Evolutionary conservation across 1,140 invertebrate species (phyloP).

Genomic region (Drosophila busckii): DNA sequence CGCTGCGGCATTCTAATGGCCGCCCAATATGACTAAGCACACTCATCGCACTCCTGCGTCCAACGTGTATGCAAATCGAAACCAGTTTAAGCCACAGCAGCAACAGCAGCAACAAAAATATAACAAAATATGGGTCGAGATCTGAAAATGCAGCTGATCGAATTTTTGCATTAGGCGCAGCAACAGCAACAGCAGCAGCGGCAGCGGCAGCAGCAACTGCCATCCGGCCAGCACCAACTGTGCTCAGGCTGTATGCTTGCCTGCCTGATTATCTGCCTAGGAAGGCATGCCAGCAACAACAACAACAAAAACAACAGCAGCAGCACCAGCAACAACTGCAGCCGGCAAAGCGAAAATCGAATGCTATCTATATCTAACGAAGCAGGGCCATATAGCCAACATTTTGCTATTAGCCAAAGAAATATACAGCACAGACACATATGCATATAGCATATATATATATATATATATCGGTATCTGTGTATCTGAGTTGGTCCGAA

Average conservation of each 20-base stretch:
- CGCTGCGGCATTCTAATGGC: conserved; percentile 74
- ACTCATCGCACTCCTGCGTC: conserved; percentile 77
- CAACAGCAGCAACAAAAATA: conserved; percentile 43
- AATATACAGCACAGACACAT: conserved; percentile 44
- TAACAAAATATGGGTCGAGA: conserved; percentile 78
- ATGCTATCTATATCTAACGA: conserved; percentile 75
- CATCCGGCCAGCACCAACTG: conserved; percentile 61
- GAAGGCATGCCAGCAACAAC: conserved; percentile 60
- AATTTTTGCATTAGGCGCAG: conserved; percentile 79
- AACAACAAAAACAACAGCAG: conserved; percentile 10
- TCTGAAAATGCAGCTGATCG: conserved; percentile 78
- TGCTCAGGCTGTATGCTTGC: conserved; percentile 39
- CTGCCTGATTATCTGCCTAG: conserved; percentile 70
- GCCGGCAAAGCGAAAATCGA: conserved; percentile 66
- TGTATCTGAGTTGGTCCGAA: conserved; percentile 53
- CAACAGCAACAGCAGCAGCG: conserved; percentile 42
- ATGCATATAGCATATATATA: conserved; percentile 24
- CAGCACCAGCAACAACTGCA: conserved; percentile 41
- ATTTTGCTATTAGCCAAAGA: conserved; percentile 74
- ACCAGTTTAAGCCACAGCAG: conserved; percentile 59
- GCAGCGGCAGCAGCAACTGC: conserved; percentile 49
- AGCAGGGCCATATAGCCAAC: conserved; percentile 72
- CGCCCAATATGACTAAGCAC: conserved; percentile 78
- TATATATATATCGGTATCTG: conserved; percentile 31
- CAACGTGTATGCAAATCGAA: conserved; percentile 78